Evolutionary conservation across 1,140 invertebrate genomes (phyloP).

Genomic region (Lordiphosa stackelbergi): DNA sequence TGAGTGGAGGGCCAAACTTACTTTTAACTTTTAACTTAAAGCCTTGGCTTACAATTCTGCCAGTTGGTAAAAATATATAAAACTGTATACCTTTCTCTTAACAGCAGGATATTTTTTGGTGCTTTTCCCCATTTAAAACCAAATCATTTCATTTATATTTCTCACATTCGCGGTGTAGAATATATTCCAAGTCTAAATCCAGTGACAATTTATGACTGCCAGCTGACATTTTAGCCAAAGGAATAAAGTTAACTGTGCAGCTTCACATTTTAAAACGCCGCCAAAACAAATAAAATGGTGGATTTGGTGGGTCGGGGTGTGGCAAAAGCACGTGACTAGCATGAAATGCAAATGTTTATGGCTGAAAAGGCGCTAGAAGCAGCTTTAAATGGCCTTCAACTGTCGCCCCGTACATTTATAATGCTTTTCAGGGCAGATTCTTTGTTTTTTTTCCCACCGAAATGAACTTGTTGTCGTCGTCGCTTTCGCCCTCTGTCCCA

Average conservation of each 20-base stretch:
- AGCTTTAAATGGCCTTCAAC: neutral
- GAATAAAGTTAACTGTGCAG: slow-evolving; percentile 3
- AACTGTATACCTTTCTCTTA: no score
- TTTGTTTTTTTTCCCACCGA: neutral
- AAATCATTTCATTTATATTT: slow-evolving; percentile 1
- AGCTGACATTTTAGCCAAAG: neutral
- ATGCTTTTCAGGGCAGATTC: no score
- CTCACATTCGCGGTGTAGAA: no score
- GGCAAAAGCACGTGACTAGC: slow-evolving; percentile 5
- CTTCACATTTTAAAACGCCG: slow-evolving; percentile 6
- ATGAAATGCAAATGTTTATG: slow-evolving; percentile 10
- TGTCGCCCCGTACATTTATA: no score
- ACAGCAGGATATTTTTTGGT: no score
- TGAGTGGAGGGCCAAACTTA: no score
- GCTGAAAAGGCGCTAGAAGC: neutral
- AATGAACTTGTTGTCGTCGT: slow-evolving; percentile 2
- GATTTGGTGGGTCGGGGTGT: neutral
- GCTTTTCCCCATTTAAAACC: no score
- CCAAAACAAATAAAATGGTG: slow-evolving; percentile 2
- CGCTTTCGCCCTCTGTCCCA: no score
- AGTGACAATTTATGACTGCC: slow-evolving; percentile 1
- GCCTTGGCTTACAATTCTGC: neutral
- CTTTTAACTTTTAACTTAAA: no score
- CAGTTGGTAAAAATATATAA: no score
- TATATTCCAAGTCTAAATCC: neutral